These are phyloP conservation scores for Tanytarsus gracilentus DNA, from an alignment of 2,888 invertebrate species.

Conservation along the genomic window DNA sequence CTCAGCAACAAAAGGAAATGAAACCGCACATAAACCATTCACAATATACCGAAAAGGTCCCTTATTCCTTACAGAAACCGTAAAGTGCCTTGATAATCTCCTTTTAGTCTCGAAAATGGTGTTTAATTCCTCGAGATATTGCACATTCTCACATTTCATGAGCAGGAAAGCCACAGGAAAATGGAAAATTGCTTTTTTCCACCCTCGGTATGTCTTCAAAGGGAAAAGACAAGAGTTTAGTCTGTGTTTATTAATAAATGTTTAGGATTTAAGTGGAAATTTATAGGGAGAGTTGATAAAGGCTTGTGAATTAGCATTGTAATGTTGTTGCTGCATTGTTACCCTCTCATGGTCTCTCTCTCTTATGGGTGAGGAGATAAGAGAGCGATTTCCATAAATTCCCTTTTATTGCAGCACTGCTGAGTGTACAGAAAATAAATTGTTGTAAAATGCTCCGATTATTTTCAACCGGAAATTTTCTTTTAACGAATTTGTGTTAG, in stretches of 20 bases:
- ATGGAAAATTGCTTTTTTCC: neutral
- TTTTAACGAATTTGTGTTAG: constrained; percentile 7
- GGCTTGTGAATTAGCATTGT: constrained; percentile 27
- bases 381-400: constrained; percentile 17
- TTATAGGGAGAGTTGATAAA: constrained; percentile 4
- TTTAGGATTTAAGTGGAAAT: constrained; percentile 28
- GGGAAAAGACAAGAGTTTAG: neutral
- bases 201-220: neutral
- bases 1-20: neutral
- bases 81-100: constrained; percentile 20
- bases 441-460: neutral
- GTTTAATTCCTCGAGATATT: constrained; percentile 23
- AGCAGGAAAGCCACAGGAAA: no score
- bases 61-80: neutral
- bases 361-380: constrained; percentile 4
- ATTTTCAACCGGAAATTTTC: neutral
- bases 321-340: constrained; percentile 13
- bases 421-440: neutral
- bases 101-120: constrained; percentile 16
- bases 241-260: constrained; percentile 29
- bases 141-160: constrained; percentile 11
- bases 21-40: neutral
- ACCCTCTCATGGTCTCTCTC: neutral
- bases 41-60: neutral
- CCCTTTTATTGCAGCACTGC: constrained; percentile 21